phyloP scores from a whole-genome alignment of 2,888 invertebrate genomes.

The Chorisops tibialis region DNA sequence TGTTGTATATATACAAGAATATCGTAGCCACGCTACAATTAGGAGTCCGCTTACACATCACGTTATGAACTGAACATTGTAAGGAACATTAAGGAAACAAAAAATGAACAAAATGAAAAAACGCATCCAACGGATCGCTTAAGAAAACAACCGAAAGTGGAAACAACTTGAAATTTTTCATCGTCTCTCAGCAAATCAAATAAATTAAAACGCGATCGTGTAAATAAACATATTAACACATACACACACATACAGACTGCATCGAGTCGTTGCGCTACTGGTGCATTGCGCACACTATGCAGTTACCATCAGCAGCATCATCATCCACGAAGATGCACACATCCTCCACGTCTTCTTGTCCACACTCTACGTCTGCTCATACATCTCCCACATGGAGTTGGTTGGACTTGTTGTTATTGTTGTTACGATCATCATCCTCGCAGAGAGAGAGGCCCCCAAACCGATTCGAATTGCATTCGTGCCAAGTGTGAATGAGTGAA shows the following conservation, averaged over 20 bases:
- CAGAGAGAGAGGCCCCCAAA: not conserved
- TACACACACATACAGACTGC: too few species aligned
- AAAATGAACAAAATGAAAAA: too few species aligned
- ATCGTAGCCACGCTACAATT: too few species aligned
- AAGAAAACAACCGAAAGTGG: not conserved
- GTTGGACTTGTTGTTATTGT: too few species aligned
- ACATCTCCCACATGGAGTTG: not conserved
- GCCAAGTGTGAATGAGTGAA: conserved; percentile 25
- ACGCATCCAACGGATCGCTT: too few species aligned
- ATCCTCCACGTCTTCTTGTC: not conserved
- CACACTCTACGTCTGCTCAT: not conserved
- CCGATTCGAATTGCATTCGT: not conserved
- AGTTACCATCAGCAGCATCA: not conserved
- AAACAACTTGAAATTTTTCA: conserved; percentile 17
- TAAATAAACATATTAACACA: conserved; percentile 25
- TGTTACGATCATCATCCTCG: not conserved
- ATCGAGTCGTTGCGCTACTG: conserved; percentile 4
- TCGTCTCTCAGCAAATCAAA: conserved; percentile 24
- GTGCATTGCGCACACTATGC: not conserved
- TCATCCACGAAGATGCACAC: too few species aligned
- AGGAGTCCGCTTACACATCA: too few species aligned
- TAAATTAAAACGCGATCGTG: conserved; percentile 24
- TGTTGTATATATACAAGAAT: too few species aligned
- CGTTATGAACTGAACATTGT: too few species aligned
- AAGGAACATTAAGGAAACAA: too few species aligned